Evolutionary conservation across 2,888 invertebrate species (phyloP).

Genomic region (Diabrotica balteata): DNA sequence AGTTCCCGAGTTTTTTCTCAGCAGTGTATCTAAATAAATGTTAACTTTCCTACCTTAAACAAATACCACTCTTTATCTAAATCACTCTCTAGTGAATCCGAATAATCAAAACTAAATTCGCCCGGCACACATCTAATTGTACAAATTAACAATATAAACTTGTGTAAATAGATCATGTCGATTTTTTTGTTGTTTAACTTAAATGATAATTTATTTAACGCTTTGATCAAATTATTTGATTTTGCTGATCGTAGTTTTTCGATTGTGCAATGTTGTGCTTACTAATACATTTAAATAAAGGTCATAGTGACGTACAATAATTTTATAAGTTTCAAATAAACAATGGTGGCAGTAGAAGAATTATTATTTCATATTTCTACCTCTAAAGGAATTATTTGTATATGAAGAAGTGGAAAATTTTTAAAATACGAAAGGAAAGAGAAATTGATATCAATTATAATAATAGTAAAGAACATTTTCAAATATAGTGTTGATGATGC

Average conservation of each 20-base stretch:
- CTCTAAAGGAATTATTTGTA: too few species aligned
- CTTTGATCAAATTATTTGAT: neutral
- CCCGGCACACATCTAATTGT: conserved; percentile 7
- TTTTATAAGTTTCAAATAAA: too few species aligned
- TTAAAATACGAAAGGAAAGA: too few species aligned
- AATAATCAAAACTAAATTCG: conserved; percentile 21
- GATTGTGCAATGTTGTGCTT: conserved; percentile 26
- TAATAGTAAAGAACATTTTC: too few species aligned
- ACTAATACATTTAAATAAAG: conserved; percentile 9
- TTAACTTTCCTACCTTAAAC: conserved; percentile 45
- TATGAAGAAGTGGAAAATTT: too few species aligned
- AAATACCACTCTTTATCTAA: conserved; percentile 46
- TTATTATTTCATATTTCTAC: too few species aligned
- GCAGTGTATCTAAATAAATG: neutral
- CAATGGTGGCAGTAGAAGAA: too few species aligned
- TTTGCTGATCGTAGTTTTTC: conserved; percentile 19
- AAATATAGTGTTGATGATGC: too few species aligned
- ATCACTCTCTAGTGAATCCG: conserved; percentile 25
- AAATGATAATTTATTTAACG: neutral
- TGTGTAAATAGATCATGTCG: conserved; percentile 27
- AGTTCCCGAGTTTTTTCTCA: too few species aligned
- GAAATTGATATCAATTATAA: too few species aligned
- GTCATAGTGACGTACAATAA: neutral
- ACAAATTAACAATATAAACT: conserved; percentile 19
- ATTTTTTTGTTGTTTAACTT: conserved; percentile 7